Conservation (phyloP, 2,888 invertebrate species). For the Limnephilus lunatus region DNA sequence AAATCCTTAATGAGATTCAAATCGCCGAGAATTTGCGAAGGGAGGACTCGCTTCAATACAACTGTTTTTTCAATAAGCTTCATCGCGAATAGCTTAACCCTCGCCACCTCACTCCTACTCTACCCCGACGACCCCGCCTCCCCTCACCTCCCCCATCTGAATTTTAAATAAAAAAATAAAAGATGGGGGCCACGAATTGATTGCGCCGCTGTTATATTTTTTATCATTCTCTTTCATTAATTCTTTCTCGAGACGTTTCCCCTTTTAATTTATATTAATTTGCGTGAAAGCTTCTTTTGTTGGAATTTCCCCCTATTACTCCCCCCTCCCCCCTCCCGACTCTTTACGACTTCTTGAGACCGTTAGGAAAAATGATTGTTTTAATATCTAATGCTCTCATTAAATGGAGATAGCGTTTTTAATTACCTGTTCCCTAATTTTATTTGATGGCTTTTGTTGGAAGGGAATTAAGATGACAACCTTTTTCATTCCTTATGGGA, state of each 20-base stretch:
- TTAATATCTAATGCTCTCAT: conserved; percentile 45
- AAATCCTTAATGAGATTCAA: conserved; percentile 24
- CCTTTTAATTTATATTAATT: conserved; percentile 64
- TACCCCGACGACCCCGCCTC: conserved; percentile 11
- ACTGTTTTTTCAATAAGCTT: conserved; percentile 39
- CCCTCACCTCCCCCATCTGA: conserved; percentile 69
- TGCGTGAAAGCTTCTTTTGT: conserved; percentile 50
- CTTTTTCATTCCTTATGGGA: not conserved
- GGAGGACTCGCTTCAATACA: conserved; percentile 29
- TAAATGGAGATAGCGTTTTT: conserved; percentile 39
- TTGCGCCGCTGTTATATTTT: conserved; percentile 61
- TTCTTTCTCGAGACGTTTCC: conserved; percentile 48
- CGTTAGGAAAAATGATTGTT: conserved; percentile 28
- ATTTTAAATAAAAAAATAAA: conserved; percentile 75
- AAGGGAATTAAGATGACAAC: not conserved
- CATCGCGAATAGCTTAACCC: conserved; percentile 38
- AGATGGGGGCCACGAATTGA: conserved; percentile 69
- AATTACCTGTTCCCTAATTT: conserved; percentile 41
- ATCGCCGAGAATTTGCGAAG: conserved; percentile 29
- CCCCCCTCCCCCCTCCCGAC: not conserved
- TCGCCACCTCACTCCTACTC: conserved; percentile 21
- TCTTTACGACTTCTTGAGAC: conserved; percentile 29
- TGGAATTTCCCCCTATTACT: not conserved
- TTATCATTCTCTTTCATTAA: conserved; percentile 62
- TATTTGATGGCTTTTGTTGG: not conserved